These are phyloP conservation scores for Engystomops pustulosus DNA, from an alignment of 2,113 vertebrate genomes.

Conservation along the genomic window DNA sequence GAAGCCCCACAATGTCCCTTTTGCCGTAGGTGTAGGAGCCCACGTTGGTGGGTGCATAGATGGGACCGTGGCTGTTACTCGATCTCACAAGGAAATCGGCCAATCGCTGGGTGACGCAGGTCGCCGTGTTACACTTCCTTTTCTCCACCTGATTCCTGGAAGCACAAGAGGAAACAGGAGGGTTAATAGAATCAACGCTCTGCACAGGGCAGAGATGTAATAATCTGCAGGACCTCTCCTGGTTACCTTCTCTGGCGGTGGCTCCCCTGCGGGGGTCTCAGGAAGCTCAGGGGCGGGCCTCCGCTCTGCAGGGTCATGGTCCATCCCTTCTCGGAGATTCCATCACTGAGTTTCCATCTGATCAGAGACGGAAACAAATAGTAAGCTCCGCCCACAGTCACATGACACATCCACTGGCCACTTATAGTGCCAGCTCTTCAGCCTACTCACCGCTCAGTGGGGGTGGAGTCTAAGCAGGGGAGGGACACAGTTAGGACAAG, in stretches of 20 bases:
- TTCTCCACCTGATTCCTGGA: conserved; percentile 81
- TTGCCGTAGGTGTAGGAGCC: conserved; percentile 86
- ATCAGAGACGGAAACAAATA: too few species aligned
- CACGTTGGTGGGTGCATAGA: conserved; percentile 82
- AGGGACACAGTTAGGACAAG: conserved; percentile 76
- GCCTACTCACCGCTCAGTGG: conserved; percentile 72
- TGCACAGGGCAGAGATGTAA: neutral
- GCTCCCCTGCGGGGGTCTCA: neutral
- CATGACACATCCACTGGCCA: neutral
- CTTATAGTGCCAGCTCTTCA: neutral
- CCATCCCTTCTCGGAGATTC: neutral
- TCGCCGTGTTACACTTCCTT: conserved; percentile 86
- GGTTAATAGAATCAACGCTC: neutral
- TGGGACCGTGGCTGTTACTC: conserved; percentile 77
- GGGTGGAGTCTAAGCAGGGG: conserved; percentile 74
- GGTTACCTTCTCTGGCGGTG: conserved; percentile 14
- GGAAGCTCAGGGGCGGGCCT: neutral
- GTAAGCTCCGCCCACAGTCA: neutral
- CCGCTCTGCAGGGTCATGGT: neutral
- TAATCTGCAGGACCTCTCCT: conserved; percentile 16
- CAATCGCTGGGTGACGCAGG: conserved; percentile 86
- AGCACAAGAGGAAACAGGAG: conserved; percentile 20
- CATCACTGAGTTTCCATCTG: neutral
- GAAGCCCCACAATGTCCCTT: conserved; percentile 70
- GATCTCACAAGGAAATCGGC: conserved; percentile 86